A percentile compares a stretch with the other conserved stretches of the same genome.
These are phyloP conservation scores for Lepilemur septentrionalis DNA, from an alignment of 2,797 vertebrate species.

Conservation along the genomic window DNA sequence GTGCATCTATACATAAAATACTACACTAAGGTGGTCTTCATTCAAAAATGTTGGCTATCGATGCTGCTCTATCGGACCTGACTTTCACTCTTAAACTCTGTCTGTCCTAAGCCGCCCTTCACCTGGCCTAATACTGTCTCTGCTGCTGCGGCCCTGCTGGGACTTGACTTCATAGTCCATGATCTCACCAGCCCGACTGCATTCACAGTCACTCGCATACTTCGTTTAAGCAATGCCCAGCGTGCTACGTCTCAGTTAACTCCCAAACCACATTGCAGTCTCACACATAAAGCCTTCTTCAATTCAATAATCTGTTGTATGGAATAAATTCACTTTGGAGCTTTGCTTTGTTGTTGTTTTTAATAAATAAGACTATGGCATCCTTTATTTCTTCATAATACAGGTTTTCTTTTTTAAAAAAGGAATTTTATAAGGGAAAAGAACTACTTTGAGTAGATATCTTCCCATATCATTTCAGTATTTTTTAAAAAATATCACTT, in stretches of 20 bases:
- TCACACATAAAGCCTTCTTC: not conserved
- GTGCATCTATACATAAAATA: not conserved
- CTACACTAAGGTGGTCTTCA: not conserved
- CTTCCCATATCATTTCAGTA: not conserved
- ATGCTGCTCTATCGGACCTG: not conserved
- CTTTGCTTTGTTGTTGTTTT: not conserved
- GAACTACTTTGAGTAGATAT: not conserved
- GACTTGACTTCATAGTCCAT: not conserved
- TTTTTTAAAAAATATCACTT: conserved; percentile 28
- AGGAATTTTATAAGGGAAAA: not conserved
- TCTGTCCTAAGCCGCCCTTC: not conserved
- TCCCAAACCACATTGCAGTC: not conserved
- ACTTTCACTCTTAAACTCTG: not conserved
- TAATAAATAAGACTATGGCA: not conserved
- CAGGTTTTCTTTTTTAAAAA: not conserved
- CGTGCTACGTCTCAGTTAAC: not conserved
- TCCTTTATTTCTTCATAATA: not conserved
- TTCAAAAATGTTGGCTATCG: not conserved
- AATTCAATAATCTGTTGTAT: not conserved
- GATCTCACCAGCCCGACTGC: not conserved
- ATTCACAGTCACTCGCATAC: not conserved
- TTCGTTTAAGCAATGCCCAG: not conserved
- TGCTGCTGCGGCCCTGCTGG: not conserved
- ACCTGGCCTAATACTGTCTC: not conserved
- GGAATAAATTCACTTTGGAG: not conserved